Evolutionary conservation across 2,888 invertebrate genomes (phyloP).

Genomic region (Diplolepis rosae): DNA sequence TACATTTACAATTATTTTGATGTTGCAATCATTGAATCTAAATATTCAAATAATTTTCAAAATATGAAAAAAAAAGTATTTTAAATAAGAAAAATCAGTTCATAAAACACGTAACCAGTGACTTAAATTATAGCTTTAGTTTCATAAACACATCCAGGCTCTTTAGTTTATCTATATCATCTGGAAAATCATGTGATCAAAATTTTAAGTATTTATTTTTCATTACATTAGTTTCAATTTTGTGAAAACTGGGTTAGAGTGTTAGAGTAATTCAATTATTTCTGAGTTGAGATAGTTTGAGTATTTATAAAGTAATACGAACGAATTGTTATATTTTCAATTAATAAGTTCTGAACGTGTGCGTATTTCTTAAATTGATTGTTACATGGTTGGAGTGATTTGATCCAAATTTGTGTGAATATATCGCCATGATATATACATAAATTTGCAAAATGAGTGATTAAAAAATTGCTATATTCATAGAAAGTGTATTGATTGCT

Average conservation of each 20-base stretch:
- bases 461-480: not conserved
- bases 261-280: not conserved
- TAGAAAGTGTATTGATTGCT: not conserved
- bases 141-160: too few species aligned
- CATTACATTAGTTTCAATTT: not conserved
- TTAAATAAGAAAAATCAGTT: too few species aligned
- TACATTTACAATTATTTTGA: not conserved
- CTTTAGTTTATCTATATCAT: not conserved
- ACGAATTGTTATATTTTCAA: not conserved
- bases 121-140: too few species aligned
- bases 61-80: too few species aligned
- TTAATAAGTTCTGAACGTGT: not conserved
- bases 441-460: not conserved
- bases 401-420: not conserved
- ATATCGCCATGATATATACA: not conserved
- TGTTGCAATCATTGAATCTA: conserved; percentile 8
- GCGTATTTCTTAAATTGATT: not conserved
- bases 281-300: not conserved
- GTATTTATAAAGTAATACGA: not conserved
- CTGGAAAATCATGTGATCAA: not conserved
- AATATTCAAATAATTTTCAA: too few species aligned
- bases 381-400: not conserved
- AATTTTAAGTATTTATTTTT: not conserved
- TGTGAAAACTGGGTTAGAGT: not conserved
- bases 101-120: too few species aligned